Evolutionary conservation across 2,888 invertebrate genomes (phyloP), one percentile per base, ranked within the genome.

Genomic region (Temnothorax ravouxi): DNA sequence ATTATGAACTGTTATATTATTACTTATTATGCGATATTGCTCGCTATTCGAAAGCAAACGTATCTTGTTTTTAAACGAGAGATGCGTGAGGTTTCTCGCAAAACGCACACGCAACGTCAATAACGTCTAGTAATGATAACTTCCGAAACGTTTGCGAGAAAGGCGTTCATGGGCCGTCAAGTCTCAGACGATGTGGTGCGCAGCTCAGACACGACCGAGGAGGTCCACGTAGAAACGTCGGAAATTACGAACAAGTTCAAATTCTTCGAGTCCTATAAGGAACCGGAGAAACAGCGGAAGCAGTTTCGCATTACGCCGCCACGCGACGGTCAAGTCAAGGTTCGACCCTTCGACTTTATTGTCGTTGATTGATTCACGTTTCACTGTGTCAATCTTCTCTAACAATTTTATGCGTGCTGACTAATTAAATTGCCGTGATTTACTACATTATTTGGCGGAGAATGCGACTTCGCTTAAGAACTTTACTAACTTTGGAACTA

Each of bases 231-330:
- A 83, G 96, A 97, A 95, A 98, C 98, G 0, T 97, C 97, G 0
- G 98, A 98, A 95, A 97, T 98, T 90, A 97, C 97, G 81, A 97
- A 97, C 94, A 96, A 98, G 92, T 99, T 98, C 96, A 97, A 97
- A 95, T 98, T 98, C 96, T 98, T 98, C 95, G 98, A 98, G 96
- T 97, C 97, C 0, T 98, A 97, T 96, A 96, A 96, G 92, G 97
- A 97, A 72, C 97, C 97, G 90, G 96, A 96, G 91, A 95, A 96
- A 92, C 95, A 96, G 89, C 96, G 96, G 91, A 97, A 97, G 95
- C 96, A 96, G 94, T 98, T 98, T 95, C 96, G 98, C 91, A 98
- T 98, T 95, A 98, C 98, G 56, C 98, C 98, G 86, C 98, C 98
- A 1, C 95, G 98, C 88, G 98, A 98, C 91, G 97, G 97, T 88